Evolutionary conservation across 2,888 invertebrate species (phyloP).

Genomic region (Electrophaes corylata): DNA sequence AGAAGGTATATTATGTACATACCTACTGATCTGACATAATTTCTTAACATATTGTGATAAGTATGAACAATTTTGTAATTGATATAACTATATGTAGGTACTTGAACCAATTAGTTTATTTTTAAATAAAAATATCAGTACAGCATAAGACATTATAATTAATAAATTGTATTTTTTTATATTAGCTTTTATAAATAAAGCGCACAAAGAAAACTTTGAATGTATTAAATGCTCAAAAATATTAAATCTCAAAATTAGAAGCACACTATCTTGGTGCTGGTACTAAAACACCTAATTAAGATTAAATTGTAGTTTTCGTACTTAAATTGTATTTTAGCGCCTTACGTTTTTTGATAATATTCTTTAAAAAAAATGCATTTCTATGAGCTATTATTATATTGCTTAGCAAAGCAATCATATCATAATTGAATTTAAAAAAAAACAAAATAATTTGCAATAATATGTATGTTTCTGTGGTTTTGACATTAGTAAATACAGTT

Average conservation of each 20-base stretch:
- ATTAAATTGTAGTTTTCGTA: slow-evolving; percentile 4
- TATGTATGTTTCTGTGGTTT: not conserved
- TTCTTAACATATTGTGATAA: too few species aligned
- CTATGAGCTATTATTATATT: not conserved
- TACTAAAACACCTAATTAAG: slow-evolving; percentile 7
- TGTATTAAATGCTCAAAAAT: slow-evolving; percentile 26
- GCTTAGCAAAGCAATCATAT: slow-evolving; percentile 12
- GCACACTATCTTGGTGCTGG: slow-evolving; percentile 16
- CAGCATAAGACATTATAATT: not conserved
- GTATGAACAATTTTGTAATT: too few species aligned
- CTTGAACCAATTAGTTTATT: not conserved
- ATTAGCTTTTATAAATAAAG: slow-evolving; percentile 11
- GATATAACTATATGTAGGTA: too few species aligned
- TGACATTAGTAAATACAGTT: not conserved
- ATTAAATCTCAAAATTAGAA: slow-evolving; percentile 6
- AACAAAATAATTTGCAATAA: not conserved
- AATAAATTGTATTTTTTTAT: not conserved
- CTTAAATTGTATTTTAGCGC: slow-evolving; percentile 6
- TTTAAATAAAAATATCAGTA: not conserved
- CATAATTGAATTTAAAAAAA: slow-evolving; percentile 16
- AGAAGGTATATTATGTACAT: not conserved
- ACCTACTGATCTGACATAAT: too few species aligned
- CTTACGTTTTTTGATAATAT: not conserved
- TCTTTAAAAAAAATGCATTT: slow-evolving; percentile 12
- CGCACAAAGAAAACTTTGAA: slow-evolving; percentile 25